A percentile compares a stretch with the other conserved stretches of the same genome.
Evolutionary conservation across 2,797 vertebrate species (phyloP).

Genomic region (Gadopsis marmoratus): DNA sequence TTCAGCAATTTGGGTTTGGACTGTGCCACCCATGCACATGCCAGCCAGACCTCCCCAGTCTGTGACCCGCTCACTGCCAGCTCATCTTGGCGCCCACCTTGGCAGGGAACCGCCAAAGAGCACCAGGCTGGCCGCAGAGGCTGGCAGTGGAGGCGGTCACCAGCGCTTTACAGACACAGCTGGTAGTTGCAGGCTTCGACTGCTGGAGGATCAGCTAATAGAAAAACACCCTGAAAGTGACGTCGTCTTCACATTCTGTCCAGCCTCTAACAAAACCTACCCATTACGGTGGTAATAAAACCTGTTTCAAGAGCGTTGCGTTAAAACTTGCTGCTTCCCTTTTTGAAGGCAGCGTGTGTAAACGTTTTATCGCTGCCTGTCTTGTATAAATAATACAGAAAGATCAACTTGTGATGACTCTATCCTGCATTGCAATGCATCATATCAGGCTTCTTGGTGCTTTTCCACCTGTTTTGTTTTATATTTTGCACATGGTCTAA

Average conservation of each 20-base stretch:
- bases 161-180: constrained; percentile 18
- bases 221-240: neutral
- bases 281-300: neutral
- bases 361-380: neutral
- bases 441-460: neutral
- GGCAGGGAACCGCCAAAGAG: constrained; percentile 45
- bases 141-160: constrained; percentile 16
- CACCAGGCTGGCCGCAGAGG: constrained; percentile 32
- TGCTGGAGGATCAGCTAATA: constrained; percentile 15
- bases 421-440: neutral
- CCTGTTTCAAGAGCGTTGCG: neutral
- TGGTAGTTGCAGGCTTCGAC: constrained; percentile 24
- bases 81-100: constrained; percentile 53
- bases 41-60: constrained; percentile 69
- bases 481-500: neutral
- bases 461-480: neutral
- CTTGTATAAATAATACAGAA: neutral
- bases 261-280: neutral
- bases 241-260: constrained; percentile 1
- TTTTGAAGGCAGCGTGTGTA: neutral
- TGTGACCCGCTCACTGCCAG: constrained; percentile 51
- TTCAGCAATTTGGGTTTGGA: constrained; percentile 81
- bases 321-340: neutral
- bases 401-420: neutral
- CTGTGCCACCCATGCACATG: constrained; percentile 33